A percentile compares a stretch with the other conserved stretches of the same genome.
Conservation (phyloP, 2,797 vertebrate species). For the Hephaestus fuliginosus region DNA sequence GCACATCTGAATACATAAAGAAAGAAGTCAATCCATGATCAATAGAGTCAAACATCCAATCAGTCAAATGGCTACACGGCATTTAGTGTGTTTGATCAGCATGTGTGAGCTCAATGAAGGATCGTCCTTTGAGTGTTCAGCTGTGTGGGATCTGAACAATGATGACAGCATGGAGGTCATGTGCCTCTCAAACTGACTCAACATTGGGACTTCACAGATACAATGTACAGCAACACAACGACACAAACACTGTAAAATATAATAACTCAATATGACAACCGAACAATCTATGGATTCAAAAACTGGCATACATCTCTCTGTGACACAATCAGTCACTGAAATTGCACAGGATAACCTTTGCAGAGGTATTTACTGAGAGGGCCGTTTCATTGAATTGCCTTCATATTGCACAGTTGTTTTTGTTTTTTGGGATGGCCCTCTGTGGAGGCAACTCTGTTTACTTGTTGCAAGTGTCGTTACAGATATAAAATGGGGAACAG, state of each 20-base stretch:
- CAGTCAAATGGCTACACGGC: conserved; percentile 27
- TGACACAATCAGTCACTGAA: conserved; percentile 20
- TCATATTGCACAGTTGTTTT: conserved; percentile 42
- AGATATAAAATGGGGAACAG: conserved; percentile 38
- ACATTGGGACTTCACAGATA: not conserved
- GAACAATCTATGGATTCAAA: not conserved
- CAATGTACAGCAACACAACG: conserved; percentile 19
- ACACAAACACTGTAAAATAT: not conserved
- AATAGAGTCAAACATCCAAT: conserved; percentile 43
- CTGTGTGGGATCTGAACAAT: conserved; percentile 32
- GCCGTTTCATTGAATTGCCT: conserved; percentile 33
- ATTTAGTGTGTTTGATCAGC: conserved; percentile 45
- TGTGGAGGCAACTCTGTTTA: conserved; percentile 40
- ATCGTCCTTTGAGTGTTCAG: conserved; percentile 40
- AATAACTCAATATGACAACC: not conserved
- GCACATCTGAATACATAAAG: conserved; percentile 30
- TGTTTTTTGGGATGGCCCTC: conserved; percentile 49
- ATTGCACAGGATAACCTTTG: conserved; percentile 13
- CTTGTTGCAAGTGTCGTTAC: conserved; percentile 37
- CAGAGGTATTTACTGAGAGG: conserved; percentile 19
- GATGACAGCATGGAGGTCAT: conserved; percentile 9
- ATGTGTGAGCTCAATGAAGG: conserved; percentile 44
- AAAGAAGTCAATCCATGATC: conserved; percentile 50
- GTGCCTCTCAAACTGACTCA: conserved; percentile 26
- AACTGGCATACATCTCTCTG: not conserved